phyloP scores from a whole-genome alignment of 2,113 vertebrate genomes.

The Bombycilla garrulus region DNA sequence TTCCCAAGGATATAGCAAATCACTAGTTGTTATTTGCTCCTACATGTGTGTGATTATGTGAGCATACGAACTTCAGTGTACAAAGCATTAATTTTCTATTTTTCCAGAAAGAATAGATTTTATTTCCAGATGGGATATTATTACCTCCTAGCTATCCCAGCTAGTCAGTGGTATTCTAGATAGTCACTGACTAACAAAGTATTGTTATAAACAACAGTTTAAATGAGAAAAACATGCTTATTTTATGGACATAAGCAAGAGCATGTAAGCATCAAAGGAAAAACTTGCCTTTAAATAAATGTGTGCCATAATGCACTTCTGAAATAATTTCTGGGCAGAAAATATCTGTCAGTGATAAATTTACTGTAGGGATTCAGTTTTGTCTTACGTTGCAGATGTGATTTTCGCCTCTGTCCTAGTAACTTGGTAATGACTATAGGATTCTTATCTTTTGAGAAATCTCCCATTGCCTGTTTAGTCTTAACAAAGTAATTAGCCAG shows the following conservation, averaged over 20 bases:
- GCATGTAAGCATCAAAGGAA: neutral
- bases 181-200: neutral
- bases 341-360: neutral
- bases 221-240: neutral
- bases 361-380: neutral
- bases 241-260: neutral
- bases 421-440: neutral
- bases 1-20: neutral
- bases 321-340: neutral
- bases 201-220: neutral
- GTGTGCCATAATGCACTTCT: neutral
- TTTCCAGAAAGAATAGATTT: neutral
- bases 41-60: neutral
- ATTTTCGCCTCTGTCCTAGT: neutral
- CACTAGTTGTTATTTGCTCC: neutral
- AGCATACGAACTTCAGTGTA: neutral
- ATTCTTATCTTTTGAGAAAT: constrained; percentile 17
- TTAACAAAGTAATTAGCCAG: neutral
- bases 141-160: neutral
- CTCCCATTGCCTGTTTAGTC: neutral
- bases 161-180: neutral
- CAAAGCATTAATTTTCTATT: neutral
- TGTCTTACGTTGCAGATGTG: neutral
- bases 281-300: neutral
- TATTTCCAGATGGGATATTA: neutral